Evolutionary conservation across 2,888 invertebrate species (phyloP).

Genomic region (Dryobota labecula): DNA sequence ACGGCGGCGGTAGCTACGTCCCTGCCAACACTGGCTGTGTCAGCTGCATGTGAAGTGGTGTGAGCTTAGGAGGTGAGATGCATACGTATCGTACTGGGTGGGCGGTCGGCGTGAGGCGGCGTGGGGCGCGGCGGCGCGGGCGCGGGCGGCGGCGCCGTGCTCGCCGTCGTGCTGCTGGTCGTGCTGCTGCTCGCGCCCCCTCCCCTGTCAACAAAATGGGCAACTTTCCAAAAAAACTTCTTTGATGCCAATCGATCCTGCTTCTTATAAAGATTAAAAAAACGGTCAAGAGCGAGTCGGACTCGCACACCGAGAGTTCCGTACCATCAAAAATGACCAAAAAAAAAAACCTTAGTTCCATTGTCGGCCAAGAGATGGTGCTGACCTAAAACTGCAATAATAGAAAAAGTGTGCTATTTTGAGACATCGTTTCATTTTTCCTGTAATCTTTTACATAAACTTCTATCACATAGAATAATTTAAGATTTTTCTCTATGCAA

Average conservation of each 20-base stretch:
- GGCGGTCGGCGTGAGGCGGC: conserved; percentile 25
- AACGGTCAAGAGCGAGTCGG: too few relatives aligned
- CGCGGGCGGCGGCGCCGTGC: conserved; percentile 59
- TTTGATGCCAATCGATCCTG: background rate
- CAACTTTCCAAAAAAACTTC: too few relatives aligned
- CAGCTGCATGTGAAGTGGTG: background rate
- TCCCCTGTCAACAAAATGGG: conserved; percentile 56
- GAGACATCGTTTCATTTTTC: too few relatives aligned
- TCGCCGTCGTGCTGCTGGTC: conserved; percentile 61
- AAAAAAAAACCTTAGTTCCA: too few relatives aligned
- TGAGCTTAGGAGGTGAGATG: background rate
- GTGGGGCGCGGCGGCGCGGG: conserved; percentile 59
- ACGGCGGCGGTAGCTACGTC: background rate
- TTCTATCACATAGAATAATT: too few relatives aligned
- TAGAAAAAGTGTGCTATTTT: too few relatives aligned
- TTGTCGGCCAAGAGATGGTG: too few relatives aligned
- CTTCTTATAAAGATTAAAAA: background rate
- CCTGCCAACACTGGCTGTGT: background rate
- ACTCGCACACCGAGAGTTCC: too few relatives aligned
- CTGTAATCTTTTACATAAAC: too few relatives aligned
- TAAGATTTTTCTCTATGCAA: too few relatives aligned
- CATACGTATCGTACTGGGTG: conserved; percentile 36
- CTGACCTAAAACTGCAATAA: too few relatives aligned
- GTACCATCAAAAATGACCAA: too few relatives aligned
- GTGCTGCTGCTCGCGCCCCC: conserved; percentile 69